Conservation (phyloP, 2,113 vertebrate genomes). For the Cololabis saira region DNA sequence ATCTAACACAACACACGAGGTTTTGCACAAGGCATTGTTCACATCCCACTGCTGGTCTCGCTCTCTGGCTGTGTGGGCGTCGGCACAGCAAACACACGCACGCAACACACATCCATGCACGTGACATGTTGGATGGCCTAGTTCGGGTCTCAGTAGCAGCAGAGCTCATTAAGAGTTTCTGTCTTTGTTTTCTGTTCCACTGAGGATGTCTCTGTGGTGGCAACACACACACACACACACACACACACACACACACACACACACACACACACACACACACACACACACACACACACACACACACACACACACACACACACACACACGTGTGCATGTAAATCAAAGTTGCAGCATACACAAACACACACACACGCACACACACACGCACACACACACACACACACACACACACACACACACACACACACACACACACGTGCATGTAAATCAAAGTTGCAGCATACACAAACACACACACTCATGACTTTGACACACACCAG, state of each 20-base stretch:
- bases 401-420: slow-evolving; percentile 8
- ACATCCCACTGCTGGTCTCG: slow-evolving; percentile 44
- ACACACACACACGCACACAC: too few species aligned
- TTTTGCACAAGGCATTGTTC: slow-evolving; percentile 5
- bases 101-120: slow-evolving; percentile 27
- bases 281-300: too few species aligned
- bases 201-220: slow-evolving; percentile 58
- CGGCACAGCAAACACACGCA: slow-evolving; percentile 21
- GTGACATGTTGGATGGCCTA: slow-evolving; percentile 66
- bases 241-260: slow-evolving; percentile 20
- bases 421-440: slow-evolving; percentile 25
- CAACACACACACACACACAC: slow-evolving; percentile 24
- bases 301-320: slow-evolving; percentile 17
- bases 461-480: slow-evolving; percentile 9
- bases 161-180: slow-evolving; percentile 72
- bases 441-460: too few species aligned
- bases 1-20: slow-evolving; percentile 27
- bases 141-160: slow-evolving; percentile 66
- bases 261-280: too few species aligned
- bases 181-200: slow-evolving; percentile 71
- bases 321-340: slow-evolving; percentile 16
- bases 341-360: slow-evolving; percentile 7
- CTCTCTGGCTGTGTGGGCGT: slow-evolving; percentile 27
- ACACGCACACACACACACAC: too few species aligned
- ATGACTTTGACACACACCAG: slow-evolving; percentile 1